Evolutionary conservation across 2,797 vertebrate genomes (phyloP).

Genomic region (Acrocephalus scirpaceus): DNA sequence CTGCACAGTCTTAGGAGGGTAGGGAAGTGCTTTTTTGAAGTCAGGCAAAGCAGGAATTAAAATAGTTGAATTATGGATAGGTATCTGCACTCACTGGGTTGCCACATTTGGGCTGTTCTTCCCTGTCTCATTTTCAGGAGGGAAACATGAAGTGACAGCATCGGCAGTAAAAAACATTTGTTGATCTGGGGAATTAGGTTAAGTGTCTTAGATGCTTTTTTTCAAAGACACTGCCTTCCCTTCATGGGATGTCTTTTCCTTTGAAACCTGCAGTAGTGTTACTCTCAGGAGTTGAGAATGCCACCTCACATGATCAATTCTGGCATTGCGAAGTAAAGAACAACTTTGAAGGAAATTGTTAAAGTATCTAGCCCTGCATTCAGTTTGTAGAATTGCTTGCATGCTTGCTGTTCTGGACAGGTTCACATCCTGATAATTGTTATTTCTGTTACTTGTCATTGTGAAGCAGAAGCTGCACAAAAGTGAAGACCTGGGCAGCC

Average conservation of each 20-base stretch:
- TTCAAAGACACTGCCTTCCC: background rate
- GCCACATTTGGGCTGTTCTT: rapidly evolving
- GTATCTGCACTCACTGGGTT: background rate
- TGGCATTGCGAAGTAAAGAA: background rate
- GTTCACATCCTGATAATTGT: background rate
- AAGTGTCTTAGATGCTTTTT: background rate
- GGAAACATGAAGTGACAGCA: background rate
- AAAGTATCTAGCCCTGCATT: background rate
- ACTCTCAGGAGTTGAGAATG: background rate
- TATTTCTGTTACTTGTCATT: background rate
- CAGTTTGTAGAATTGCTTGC: background rate
- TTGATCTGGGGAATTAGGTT: background rate
- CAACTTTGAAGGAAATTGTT: background rate
- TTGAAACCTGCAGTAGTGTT: background rate
- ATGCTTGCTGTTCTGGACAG: background rate
- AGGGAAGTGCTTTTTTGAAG: background rate
- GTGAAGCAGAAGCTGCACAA: background rate
- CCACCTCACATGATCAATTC: background rate
- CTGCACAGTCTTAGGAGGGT: background rate
- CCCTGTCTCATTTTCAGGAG: background rate
- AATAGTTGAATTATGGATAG: background rate
- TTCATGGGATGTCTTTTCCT: background rate
- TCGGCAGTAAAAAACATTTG: background rate
- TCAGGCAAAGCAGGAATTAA: background rate
- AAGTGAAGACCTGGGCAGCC: background rate